Evolutionary conservation across 2,113 vertebrate species (phyloP), one percentile per base, ranked within the genome.

Genomic region (Ammospiza caudacuta): DNA sequence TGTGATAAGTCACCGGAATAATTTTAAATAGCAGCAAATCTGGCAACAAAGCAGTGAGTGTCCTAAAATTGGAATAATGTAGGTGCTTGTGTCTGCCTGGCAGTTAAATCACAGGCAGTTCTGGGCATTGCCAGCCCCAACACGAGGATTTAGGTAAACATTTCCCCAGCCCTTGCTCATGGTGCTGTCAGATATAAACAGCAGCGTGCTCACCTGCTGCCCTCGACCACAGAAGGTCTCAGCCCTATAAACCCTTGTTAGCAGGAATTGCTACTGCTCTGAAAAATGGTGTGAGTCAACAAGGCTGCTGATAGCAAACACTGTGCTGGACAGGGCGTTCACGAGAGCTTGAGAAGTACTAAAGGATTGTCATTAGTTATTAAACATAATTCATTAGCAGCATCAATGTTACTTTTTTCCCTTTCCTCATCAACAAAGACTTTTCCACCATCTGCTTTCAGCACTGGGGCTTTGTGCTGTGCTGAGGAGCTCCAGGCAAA

Each of bases 11-110:
- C 82, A 89, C 68, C 7, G 11, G 47, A 80, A 95, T 85, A 77
- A 90, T 90, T 92, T 86, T 86, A 78, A 92, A 72, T 15, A 88
- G 79, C 85, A 83, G 64, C 47, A 94, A 86, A 93, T 90, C 83
- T 63, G 76, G 82, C 82, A 88, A 83, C 31, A 5, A 67, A 83
- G 82, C 68, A 80, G 78, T 83, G 92, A 94, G 79, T 67, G 70
- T 90, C 88, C 66, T 70, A 61, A 94, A 90, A 44, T 23, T 55
- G 57, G 63, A 91, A 94, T 90, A 91, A 92, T 37, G 78, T 66
- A 87, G 59, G 67, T 83, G 67, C 55, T 73, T 80, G 81, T 41
- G 52, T 51, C 87, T 62, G 51, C 81, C 89, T 83, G 59, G 64
- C 82, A 62, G 72, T 39, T 94, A 96, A 95, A 93, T 90, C 82